Conservation (phyloP, 2,797 vertebrate genomes). For the Aldrovandia affinis region DNA sequence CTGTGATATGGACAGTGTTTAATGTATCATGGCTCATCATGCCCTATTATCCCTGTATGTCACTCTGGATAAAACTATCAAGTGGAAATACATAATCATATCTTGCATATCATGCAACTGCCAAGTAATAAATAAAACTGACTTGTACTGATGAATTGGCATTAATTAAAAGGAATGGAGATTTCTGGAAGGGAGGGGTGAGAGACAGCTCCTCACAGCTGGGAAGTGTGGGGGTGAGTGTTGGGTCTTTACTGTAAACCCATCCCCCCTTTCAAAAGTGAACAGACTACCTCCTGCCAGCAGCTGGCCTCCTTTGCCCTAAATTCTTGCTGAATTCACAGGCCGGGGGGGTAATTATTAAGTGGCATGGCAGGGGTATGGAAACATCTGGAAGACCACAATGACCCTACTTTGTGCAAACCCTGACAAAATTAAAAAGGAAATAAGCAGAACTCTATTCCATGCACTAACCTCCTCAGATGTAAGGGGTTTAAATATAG, state of each 20-base stretch:
- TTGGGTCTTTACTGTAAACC: slow-evolving; percentile 10
- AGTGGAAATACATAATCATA: background rate
- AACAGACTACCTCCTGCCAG: slow-evolving; percentile 16
- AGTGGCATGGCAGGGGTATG: slow-evolving; percentile 32
- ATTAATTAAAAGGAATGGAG: slow-evolving; percentile 1
- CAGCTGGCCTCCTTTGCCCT: slow-evolving; percentile 35
- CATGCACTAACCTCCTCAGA: slow-evolving; percentile 21
- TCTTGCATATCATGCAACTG: background rate
- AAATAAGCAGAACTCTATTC: slow-evolving; percentile 23
- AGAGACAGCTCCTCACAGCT: background rate
- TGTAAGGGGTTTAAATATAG: slow-evolving; percentile 42
- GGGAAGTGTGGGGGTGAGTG: background rate
- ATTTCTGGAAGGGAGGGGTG: background rate
- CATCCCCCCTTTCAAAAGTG: background rate
- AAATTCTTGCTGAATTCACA: slow-evolving; percentile 24
- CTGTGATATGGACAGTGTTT: background rate
- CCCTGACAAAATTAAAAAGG: slow-evolving; percentile 26
- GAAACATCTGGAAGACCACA: slow-evolving; percentile 51
- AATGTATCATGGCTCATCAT: background rate
- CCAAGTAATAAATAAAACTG: background rate
- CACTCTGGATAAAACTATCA: no score
- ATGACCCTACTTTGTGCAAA: slow-evolving; percentile 28
- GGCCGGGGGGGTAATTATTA: slow-evolving; percentile 41
- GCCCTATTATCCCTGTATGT: no score
- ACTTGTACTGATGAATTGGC: background rate